phyloP scores from a whole-genome alignment of 64 coral and sea anemone species.

The Montipora efflorescens region DNA sequence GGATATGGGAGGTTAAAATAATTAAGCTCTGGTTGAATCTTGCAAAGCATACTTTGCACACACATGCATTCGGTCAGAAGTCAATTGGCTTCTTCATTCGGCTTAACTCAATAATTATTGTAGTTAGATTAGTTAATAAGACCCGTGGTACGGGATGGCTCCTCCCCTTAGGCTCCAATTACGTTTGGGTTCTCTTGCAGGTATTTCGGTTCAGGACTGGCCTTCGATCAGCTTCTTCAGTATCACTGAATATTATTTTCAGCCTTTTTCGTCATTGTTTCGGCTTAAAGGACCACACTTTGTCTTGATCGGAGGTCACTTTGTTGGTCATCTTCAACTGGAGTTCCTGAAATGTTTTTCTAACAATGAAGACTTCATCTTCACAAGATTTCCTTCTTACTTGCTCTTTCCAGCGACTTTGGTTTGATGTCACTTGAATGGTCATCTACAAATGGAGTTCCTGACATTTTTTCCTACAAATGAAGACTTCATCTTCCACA shows the following conservation, averaged over 20 bases:
- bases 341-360: too few relatives aligned
- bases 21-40: background rate
- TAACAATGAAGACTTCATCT: too few relatives aligned
- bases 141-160: too few relatives aligned
- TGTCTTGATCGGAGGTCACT: background rate
- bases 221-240: background rate
- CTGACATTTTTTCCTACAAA: background rate
- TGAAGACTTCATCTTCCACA: background rate
- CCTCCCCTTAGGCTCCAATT: too few relatives aligned
- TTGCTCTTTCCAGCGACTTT: too few relatives aligned
- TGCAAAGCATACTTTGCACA: constrained; percentile 26
- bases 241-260: background rate
- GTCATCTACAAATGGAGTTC: background rate
- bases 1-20: background rate
- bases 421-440: background rate
- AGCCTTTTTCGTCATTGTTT: background rate
- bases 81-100: background rate
- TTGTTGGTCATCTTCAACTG: too few relatives aligned
- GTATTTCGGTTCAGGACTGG: too few relatives aligned
- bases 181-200: too few relatives aligned
- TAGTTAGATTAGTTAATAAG: background rate
- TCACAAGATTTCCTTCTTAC: too few relatives aligned
- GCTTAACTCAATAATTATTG: background rate
- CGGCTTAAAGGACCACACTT: background rate
- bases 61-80: constrained; percentile 27